Conservation (phyloP, 1,140 invertebrate genomes). For the Calosoma granatense region DNA sequence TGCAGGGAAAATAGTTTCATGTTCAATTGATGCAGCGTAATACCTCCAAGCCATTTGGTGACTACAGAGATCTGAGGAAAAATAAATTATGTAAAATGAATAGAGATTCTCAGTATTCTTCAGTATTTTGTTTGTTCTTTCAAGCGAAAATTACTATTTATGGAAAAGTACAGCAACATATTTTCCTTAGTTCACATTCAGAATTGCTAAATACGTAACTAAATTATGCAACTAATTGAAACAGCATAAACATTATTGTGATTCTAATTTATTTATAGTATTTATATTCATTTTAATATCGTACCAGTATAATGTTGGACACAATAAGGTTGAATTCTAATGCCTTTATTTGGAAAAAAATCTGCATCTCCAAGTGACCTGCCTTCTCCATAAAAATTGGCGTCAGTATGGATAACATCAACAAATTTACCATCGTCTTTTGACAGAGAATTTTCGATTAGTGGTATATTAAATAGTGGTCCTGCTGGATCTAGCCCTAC, state of each 20-base stretch:
- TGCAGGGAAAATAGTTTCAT: slow-evolving; percentile 16
- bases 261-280: too few relatives aligned
- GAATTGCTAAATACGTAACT: not conserved
- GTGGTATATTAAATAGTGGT: slow-evolving; percentile 21
- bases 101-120: too few relatives aligned
- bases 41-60: slow-evolving; percentile 25
- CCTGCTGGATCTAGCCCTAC: slow-evolving; percentile 24
- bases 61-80: slow-evolving; percentile 26
- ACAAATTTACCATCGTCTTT: slow-evolving; percentile 36
- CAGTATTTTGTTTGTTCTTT: not conserved
- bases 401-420: slow-evolving; percentile 40
- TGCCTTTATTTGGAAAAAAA: slow-evolving; percentile 27
- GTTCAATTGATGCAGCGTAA: slow-evolving; percentile 23
- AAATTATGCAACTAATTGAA: not conserved
- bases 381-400: slow-evolving; percentile 22
- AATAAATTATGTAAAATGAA: too few relatives aligned
- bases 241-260: too few relatives aligned
- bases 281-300: too few relatives aligned
- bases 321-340: slow-evolving; percentile 22
- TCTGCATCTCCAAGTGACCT: slow-evolving; percentile 24
- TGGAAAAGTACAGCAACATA: too few relatives aligned
- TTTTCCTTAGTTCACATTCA: not conserved
- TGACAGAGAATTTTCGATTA: slow-evolving; percentile 36
- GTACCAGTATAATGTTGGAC: too few relatives aligned
- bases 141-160: too few relatives aligned